These are phyloP conservation scores for Pristionchus arcanus DNA, from an alignment of 2,888 invertebrate genomes.

Conservation along the genomic window DNA sequence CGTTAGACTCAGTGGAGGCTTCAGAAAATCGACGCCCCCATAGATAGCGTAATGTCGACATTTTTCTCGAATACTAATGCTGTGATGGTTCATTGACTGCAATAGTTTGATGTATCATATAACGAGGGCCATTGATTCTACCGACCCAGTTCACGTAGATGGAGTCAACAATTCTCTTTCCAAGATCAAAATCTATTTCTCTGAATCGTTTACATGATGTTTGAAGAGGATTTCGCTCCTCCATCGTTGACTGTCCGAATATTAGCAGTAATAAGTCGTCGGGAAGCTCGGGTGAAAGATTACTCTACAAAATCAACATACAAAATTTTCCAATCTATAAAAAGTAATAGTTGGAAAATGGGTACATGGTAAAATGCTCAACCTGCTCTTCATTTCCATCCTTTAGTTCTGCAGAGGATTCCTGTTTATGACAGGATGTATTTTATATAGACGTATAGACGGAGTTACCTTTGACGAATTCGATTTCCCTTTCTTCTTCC, in stretches of 20 bases:
- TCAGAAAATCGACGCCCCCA: background rate
- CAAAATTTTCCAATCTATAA: too few species aligned
- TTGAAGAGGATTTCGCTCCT: background rate
- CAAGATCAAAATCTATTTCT: background rate
- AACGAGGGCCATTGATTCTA: background rate
- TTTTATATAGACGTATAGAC: too few species aligned
- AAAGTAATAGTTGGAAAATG: too few species aligned
- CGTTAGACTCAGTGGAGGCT: background rate
- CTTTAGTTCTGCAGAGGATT: too few species aligned
- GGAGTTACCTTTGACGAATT: too few species aligned
- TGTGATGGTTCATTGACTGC: too few species aligned
- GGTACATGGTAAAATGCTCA: too few species aligned
- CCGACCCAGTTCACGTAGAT: background rate
- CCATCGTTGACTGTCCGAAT: background rate
- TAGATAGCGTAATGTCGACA: background rate
- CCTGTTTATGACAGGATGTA: too few species aligned
- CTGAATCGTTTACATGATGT: background rate
- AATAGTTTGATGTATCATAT: too few species aligned
- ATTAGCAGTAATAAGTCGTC: background rate
- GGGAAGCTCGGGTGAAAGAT: background rate
- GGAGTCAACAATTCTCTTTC: background rate
- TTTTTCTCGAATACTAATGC: background rate
- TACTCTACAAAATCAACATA: too few species aligned
- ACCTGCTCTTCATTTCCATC: too few species aligned
- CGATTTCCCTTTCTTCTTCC: too few species aligned